Percentiles rank a stretch among this genome's conserved stretches.
phyloP scores from a whole-genome alignment of 2,888 invertebrate species.

The Cylloceria caligata region DNA sequence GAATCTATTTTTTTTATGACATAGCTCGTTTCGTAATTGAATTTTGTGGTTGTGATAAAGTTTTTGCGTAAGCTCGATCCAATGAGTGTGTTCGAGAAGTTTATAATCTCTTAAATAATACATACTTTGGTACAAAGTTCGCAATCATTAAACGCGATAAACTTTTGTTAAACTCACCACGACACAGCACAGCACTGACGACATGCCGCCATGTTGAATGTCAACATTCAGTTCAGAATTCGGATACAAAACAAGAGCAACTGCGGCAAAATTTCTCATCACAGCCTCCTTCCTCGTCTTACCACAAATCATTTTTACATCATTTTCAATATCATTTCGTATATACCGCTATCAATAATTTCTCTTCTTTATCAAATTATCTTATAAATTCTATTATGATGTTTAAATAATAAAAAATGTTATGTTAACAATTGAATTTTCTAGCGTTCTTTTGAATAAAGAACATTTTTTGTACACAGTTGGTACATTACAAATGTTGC shows the following conservation, averaged over 20 bases:
- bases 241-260: slow-evolving; percentile 66
- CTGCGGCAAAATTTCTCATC: slow-evolving; percentile 27
- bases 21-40: slow-evolving; percentile 50
- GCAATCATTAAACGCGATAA: slow-evolving; percentile 68
- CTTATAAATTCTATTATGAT: slow-evolving; percentile 26
- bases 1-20: slow-evolving; percentile 77
- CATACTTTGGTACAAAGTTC: slow-evolving; percentile 71
- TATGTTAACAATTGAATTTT: slow-evolving; percentile 56
- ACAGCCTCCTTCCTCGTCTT: neutral
- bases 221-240: slow-evolving; percentile 86
- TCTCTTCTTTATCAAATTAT: neutral
- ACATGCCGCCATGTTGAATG: slow-evolving; percentile 98
- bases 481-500: slow-evolving; percentile 31
- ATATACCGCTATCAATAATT: neutral
- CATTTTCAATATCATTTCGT: neutral
- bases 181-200: slow-evolving; percentile 98
- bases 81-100: slow-evolving; percentile 39
- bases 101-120: slow-evolving; percentile 42
- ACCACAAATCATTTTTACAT: neutral
- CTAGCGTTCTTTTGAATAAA: slow-evolving; percentile 58
- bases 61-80: slow-evolving; percentile 36
- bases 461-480: slow-evolving; percentile 42
- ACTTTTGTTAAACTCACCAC: slow-evolving; percentile 91
- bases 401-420: slow-evolving; percentile 39
- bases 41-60: neutral